Conservation (phyloP, 2,113 vertebrate species). For the Silurus glanis region DNA sequence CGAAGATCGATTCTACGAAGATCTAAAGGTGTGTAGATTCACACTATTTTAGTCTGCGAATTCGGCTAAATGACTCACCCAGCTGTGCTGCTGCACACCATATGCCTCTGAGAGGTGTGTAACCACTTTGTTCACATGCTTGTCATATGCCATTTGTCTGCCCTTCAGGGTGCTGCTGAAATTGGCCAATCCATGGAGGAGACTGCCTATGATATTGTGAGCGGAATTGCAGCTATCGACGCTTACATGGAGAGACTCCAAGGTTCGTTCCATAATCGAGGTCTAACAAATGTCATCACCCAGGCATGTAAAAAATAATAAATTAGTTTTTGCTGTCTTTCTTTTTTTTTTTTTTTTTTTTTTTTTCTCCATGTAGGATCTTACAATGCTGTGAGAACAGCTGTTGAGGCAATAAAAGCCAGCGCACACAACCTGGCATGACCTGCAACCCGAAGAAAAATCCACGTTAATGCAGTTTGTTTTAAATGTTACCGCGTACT, state of each 20-base stretch:
- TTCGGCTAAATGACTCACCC: neutral
- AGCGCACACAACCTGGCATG: slow-evolving; percentile 13
- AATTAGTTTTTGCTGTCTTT: slow-evolving; percentile 10
- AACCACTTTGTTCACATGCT: neutral
- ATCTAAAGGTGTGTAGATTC: slow-evolving; percentile 62
- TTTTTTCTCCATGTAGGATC: slow-evolving; percentile 36
- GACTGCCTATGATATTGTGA: slow-evolving; percentile 58
- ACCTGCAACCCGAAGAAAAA: neutral
- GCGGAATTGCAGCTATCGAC: slow-evolving; percentile 55
- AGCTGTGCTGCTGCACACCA: neutral
- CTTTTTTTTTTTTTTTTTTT: slow-evolving; percentile 1
- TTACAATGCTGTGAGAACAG: slow-evolving; percentile 38
- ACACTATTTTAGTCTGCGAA: neutral
- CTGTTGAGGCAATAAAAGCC: slow-evolving; percentile 40
- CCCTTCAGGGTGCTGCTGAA: slow-evolving; percentile 53
- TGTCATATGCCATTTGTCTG: neutral
- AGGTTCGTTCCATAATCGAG: slow-evolving; percentile 12
- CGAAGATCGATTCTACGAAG: slow-evolving; percentile 63
- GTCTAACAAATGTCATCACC: neutral
- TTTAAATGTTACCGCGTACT: neutral
- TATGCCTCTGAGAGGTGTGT: neutral
- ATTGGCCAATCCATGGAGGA: slow-evolving; percentile 61
- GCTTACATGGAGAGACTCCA: slow-evolving; percentile 59
- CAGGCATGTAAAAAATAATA: neutral
- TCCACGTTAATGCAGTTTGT: slow-evolving; percentile 18